A percentile compares a stretch with the other conserved stretches of the same genome.
These are phyloP conservation scores for Napeogenes sylphis DNA, from an alignment of 2,888 invertebrate species.

Conservation along the genomic window DNA sequence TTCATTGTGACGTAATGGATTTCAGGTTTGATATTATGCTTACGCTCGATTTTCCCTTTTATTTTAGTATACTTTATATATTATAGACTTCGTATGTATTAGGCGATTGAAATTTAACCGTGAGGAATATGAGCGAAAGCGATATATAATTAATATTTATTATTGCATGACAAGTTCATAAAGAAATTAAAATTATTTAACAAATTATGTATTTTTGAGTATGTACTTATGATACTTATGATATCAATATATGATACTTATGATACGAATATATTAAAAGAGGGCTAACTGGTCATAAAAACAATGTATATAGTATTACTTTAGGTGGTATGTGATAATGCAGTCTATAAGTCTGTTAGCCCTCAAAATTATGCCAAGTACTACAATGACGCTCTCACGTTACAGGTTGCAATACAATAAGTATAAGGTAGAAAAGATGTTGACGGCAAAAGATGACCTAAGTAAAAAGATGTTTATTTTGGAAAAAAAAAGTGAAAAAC, in stretches of 20 bases:
- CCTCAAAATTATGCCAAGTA: too few relatives aligned
- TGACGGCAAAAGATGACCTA: slow-evolving; percentile 20
- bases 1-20: slow-evolving; percentile 42
- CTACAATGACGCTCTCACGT: background rate
- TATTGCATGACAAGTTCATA: too few relatives aligned
- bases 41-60: slow-evolving; percentile 17
- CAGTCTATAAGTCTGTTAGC: too few relatives aligned
- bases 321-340: too few relatives aligned
- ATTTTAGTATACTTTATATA: slow-evolving; percentile 7
- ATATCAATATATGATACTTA: too few relatives aligned
- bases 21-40: slow-evolving; percentile 43
- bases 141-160: slow-evolving; percentile 2
- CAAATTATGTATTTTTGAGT: too few relatives aligned
- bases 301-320: too few relatives aligned
- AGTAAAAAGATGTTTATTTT: slow-evolving; percentile 32
- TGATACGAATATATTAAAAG: too few relatives aligned
- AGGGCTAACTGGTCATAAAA: too few relatives aligned
- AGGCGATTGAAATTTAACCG: background rate
- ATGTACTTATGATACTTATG: too few relatives aligned
- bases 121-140: background rate
- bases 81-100: slow-evolving; percentile 5
- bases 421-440: slow-evolving; percentile 35
- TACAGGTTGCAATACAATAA: slow-evolving; percentile 40
- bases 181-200: too few relatives aligned
- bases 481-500: slow-evolving; percentile 26